Evolutionary conservation across 2,888 invertebrate species (phyloP).

Genomic region (Lasioglossum figueresi): DNA sequence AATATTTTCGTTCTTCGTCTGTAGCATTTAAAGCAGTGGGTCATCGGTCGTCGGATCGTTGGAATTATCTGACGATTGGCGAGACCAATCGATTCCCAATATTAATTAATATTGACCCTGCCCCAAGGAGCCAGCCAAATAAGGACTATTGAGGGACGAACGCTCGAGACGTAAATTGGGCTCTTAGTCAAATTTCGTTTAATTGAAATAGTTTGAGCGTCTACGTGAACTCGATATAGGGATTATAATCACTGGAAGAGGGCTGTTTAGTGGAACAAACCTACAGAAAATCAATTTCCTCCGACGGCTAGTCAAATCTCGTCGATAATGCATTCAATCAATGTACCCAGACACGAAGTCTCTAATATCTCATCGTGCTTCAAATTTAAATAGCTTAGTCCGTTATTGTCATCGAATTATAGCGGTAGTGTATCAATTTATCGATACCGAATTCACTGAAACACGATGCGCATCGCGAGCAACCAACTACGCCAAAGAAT

Average conservation of each 20-base stretch:
- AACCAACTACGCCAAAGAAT: no score
- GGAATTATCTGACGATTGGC: background rate
- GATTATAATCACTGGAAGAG: background rate
- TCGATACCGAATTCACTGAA: no score
- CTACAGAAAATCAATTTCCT: background rate
- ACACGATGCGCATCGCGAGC: no score
- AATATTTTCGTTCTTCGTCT: background rate
- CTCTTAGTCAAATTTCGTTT: conserved; percentile 16
- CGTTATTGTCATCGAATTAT: no score
- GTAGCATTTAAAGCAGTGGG: background rate
- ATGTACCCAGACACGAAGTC: background rate
- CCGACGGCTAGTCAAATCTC: background rate
- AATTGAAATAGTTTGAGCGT: conserved; percentile 36
- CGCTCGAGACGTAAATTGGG: background rate
- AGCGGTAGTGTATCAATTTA: no score
- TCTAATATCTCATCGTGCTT: background rate
- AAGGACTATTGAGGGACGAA: conserved; percentile 3
- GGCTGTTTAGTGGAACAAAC: background rate
- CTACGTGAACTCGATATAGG: background rate
- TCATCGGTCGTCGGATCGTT: background rate
- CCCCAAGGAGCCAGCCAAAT: background rate
- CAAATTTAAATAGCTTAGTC: no score
- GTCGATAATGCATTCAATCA: background rate
- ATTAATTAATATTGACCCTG: conserved; percentile 40
- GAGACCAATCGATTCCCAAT: conserved; percentile 13